Conservation (phyloP, 2,888 invertebrate species). For the Oxytorus armatus region DNA sequence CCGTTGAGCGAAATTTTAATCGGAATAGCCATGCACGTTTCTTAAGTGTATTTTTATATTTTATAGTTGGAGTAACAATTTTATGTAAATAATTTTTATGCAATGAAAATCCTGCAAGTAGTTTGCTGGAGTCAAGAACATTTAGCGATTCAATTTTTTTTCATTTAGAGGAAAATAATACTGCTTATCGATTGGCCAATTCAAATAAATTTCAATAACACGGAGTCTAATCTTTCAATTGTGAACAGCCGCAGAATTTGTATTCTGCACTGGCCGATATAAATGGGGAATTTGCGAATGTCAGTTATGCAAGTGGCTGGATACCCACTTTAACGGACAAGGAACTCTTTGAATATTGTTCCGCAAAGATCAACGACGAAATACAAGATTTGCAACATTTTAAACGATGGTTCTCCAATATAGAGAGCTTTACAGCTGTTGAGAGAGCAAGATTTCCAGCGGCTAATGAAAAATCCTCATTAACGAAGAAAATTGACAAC, state of each 20-base stretch:
- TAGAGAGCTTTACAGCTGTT: slow-evolving; percentile 86
- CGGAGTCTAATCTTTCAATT: slow-evolving; percentile 22
- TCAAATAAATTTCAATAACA: background rate
- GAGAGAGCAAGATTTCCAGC: slow-evolving; percentile 85
- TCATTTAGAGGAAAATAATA: background rate
- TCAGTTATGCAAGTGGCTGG: slow-evolving; percentile 87
- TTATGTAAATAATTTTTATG: background rate
- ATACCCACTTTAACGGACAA: slow-evolving; percentile 86
- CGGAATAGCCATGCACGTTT: background rate
- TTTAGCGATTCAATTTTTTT: too few relatives aligned
- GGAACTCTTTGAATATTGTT: slow-evolving; percentile 82
- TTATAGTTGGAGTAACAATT: background rate
- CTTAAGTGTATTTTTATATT: background rate
- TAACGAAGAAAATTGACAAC: slow-evolving; percentile 74
- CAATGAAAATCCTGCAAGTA: background rate
- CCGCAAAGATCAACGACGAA: slow-evolving; percentile 76
- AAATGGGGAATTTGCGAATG: slow-evolving; percentile 85
- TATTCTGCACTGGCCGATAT: slow-evolving; percentile 74
- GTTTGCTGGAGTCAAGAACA: too few relatives aligned
- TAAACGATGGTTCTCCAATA: slow-evolving; percentile 87
- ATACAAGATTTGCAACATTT: slow-evolving; percentile 85
- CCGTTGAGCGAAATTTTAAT: too few relatives aligned
- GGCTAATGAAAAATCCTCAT: slow-evolving; percentile 80
- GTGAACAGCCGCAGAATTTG: slow-evolving; percentile 62
- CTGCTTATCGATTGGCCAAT: background rate